Base-by-base conservation (phyloP, 2,888 invertebrate species). In the Eupithecia exiguata region DNA sequence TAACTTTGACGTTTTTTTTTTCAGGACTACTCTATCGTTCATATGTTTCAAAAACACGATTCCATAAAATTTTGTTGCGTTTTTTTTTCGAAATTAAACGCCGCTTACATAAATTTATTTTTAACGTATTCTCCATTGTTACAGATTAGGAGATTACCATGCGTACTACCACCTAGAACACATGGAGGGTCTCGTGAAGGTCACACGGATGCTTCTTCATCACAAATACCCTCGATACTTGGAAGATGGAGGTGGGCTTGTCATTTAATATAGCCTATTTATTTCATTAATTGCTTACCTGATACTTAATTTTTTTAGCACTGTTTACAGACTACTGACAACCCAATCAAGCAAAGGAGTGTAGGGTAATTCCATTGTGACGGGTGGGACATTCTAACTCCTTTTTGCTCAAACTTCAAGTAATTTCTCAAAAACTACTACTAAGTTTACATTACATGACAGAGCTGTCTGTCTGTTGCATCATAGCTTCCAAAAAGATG, bases 81-180 rank as follows among this genome's bases (percentile, higher is more conserved):
- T n/a, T n/a, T 40, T 12, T 10, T 14, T 40, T 1, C 12, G 40
- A 12, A 5, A 46, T 18, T 16, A 46, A 46, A 46, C 18, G 1
- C 4, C 5, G 21, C 58, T 25, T 25, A 4, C 14, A 25, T 25
- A 58, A 25, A 0, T 18, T 25, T 30, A 30, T 4, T 30, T 30
- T 30, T 12, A 25, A 58, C 4, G 12, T 25, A 3, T 36, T 63
- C 16, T 65, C 21, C 21, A 5, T 14, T 40, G 21, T 72, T 70
- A 77, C 89, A 97, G 98, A 83, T 96, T 98, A 88, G 95, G 96
- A 76, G 97, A 98, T 84, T 97, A 97, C 76, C 96, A 97, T 49
- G 97, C 98, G 2, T 98, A 97, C 86, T 98, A 98, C 87, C 98
- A 98, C 86, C 97, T 98, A 79, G 98, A 98, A 82, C 97, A 97